Evolutionary conservation across 1,140 invertebrate genomes (phyloP), one percentile per base, ranked within the genome.

Genomic region (Oreohelix idahoensis): DNA sequence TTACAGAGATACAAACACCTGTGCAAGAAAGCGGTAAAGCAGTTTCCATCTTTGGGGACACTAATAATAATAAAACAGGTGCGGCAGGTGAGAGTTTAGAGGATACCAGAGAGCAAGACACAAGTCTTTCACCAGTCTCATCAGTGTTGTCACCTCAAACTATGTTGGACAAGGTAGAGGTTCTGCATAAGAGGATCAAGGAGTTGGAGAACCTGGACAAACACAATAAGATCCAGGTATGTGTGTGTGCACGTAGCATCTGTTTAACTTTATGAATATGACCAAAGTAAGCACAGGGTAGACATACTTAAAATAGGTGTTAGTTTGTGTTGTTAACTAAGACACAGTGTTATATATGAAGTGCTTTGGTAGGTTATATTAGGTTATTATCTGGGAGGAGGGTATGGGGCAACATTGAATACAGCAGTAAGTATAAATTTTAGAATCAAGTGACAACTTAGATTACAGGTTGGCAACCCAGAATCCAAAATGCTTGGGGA

Each of bases 191-290:
- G 87, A 79, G 87, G 78, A 90, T 92, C 76, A 81, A 79, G 39
- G 90, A 92, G 74, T 83, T 92, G 84, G 91, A 92, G 86, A 87
- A 86, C 73, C 83, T 91, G 80, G 90, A 92, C 45, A 90, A 88
- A 75, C 89, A 91, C 73, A 86, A 91, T 23, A 89, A 87, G 80
- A 85, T 88, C 77, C 90, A 92, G 90, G 91, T 92, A 79, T 45
- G 75, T 53, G n/a, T 39, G 36, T 42, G 5, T n/a, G n/a, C n/a
- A n/a, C 42, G 15, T 45, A 45, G 42, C 42, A 8, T 45, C 5
- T 45, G 42, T 45, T 45, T 45, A 45, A n/a, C n/a, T n/a, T n/a
- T n/a, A 45, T 45, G 42, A 45, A 8, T 45, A 45, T 45, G 5
- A 8, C 15, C 42, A 45, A 45, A 45, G 42, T 45, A 15, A 5